These are phyloP conservation scores for Beris morrisii DNA, from an alignment of 2,888 invertebrate genomes.

Conservation along the genomic window DNA sequence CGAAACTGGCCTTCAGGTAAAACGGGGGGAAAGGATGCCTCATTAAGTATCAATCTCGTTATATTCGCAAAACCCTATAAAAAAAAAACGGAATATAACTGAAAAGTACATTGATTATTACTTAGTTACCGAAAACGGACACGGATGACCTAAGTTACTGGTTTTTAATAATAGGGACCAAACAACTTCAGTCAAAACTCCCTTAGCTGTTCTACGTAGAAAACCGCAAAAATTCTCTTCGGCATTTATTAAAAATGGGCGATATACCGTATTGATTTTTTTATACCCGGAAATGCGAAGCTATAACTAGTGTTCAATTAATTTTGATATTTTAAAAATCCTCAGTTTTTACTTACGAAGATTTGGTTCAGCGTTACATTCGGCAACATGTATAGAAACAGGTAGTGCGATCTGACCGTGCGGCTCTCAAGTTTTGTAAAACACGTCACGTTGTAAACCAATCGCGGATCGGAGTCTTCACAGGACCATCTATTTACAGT, in stretches of 20 bases:
- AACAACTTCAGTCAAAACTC: background rate
- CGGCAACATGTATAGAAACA: too few species aligned
- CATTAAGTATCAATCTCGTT: slow-evolving; percentile 6
- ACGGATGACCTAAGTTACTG: background rate
- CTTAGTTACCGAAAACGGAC: background rate
- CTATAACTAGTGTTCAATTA: background rate
- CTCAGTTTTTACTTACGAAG: too few species aligned
- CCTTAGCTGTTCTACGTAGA: background rate
- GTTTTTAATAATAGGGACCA: background rate
- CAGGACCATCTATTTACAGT: background rate
- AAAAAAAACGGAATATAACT: background rate
- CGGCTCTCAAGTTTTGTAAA: background rate
- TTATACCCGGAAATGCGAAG: background rate
- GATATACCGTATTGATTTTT: background rate
- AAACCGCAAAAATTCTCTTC: slow-evolving; percentile 6
- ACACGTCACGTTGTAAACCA: background rate
- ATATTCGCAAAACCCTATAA: slow-evolving; percentile 12
- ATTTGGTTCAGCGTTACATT: too few species aligned
- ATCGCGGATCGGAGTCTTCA: background rate
- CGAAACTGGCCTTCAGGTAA: slow-evolving; percentile 20
- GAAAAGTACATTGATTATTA: background rate
- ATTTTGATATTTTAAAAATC: too few species aligned
- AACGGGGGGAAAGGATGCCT: slow-evolving; percentile 6
- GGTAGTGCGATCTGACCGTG: background rate
- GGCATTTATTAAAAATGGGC: background rate